Evolutionary conservation across 2,888 invertebrate genomes (phyloP).

Genomic region (Xanthia icteritia): DNA sequence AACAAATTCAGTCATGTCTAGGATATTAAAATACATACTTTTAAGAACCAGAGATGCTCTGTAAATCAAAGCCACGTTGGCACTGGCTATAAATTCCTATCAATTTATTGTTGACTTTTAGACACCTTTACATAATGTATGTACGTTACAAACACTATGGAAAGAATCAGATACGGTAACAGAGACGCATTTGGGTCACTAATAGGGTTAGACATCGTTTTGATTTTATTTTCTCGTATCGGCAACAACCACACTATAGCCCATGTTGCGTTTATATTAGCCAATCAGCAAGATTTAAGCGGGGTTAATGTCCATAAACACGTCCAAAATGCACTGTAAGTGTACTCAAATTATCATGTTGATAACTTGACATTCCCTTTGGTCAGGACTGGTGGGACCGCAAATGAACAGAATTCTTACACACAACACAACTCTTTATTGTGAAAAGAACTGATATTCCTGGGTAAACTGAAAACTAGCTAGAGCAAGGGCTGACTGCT

Average conservation of each 20-base stretch:
- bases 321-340: neutral
- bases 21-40: neutral
- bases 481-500: neutral
- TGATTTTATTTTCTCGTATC: neutral
- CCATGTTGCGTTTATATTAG: neutral
- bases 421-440: neutral
- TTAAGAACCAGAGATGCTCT: too few species aligned
- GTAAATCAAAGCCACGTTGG: constrained; percentile 7
- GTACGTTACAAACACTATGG: constrained; percentile 3
- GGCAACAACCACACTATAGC: neutral
- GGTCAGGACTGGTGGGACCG: neutral
- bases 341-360: neutral
- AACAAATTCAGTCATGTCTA: constrained; percentile 1
- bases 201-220: neutral
- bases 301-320: neutral
- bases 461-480: neutral
- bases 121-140: constrained; percentile 6
- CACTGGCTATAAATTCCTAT: constrained; percentile 38
- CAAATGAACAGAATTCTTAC: neutral
- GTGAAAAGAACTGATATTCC: neutral
- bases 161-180: constrained; percentile 14
- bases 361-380: neutral
- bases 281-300: neutral
- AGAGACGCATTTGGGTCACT: constrained; percentile 18
- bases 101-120: constrained; percentile 42